Evolutionary conservation across 1,140 invertebrate species (phyloP), one percentile per base, ranked within the genome.

Genomic region (Ooceraea biroi): DNA sequence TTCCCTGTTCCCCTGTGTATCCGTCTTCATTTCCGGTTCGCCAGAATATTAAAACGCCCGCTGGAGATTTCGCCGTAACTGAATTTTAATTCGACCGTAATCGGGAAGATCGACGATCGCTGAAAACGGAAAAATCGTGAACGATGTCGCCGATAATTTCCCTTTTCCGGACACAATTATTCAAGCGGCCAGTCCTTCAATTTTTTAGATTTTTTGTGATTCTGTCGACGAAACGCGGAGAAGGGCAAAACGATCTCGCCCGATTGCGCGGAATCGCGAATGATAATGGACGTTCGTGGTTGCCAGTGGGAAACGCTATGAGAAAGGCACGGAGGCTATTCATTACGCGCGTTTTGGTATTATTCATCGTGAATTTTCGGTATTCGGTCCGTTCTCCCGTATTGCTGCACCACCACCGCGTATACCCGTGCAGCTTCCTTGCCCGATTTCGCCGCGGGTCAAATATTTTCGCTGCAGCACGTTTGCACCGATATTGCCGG

Each of bases 61-160:
- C 36, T 12, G 17, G 14, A n/a, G 46, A 55, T 52, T 25, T 41
- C 30, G 44, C 52, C 41, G 44, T 57, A 71, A 58, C 41, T 27
- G 41, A 58, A 71, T 71, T 69, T 69, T 77, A 66, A 77, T 77
- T 77, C 44, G 27, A 52, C 36, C 48, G 57, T 52, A 80, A 69
- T 55, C 52, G n/a, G 4, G 3, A 1, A 63, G 10, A 36, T n/a
- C 36, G 50, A 50, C 36, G 17, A 77, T 36, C 22, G 55, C 1
- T 2, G 69, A 74, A 46, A 27, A 41, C 41, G 27, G 44, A 61
- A n/a, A 71, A 60, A 19, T 4, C 11, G 25, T 19, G n/a, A 25
- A 41, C 41, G 14, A 44, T 19, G 10, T 11, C 1, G 5, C n/a
- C 48, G 0, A 25, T 19, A 46, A 46, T 61, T 61, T 11, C 22